Percentiles rank a stretch among this genome's conserved stretches.
Conservation (phyloP, 2,113 vertebrate species). For the Pangasianodon hypophthalmus region DNA sequence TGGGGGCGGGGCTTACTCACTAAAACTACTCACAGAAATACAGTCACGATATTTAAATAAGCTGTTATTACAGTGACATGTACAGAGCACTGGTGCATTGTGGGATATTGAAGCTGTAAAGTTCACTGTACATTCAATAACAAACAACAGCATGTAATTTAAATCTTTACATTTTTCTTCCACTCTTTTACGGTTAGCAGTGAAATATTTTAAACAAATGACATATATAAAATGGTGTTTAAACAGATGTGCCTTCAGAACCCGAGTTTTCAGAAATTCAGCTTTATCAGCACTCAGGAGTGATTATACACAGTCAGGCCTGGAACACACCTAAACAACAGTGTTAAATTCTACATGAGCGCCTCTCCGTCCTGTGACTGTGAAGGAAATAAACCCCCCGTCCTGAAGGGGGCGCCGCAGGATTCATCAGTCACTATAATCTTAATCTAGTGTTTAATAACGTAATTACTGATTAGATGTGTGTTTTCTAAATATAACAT, state of each 20-base stretch:
- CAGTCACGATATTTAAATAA: background rate
- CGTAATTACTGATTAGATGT: background rate
- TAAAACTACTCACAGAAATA: too few relatives aligned
- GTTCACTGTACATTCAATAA: background rate
- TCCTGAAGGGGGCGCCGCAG: background rate
- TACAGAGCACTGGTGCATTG: background rate
- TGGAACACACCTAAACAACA: background rate
- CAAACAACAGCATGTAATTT: background rate
- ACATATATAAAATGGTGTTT: background rate
- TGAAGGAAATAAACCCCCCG: background rate
- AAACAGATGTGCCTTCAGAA: background rate
- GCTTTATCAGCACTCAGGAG: conserved; percentile 4
- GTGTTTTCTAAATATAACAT: background rate
- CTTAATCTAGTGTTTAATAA: background rate
- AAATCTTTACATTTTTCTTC: background rate
- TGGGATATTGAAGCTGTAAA: background rate
- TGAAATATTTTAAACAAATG: background rate
- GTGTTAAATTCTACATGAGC: background rate
- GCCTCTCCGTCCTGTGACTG: background rate
- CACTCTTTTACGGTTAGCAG: background rate
- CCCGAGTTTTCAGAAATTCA: background rate
- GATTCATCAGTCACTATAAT: background rate
- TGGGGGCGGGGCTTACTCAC: background rate
- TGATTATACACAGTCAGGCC: background rate
- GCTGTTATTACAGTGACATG: background rate